These are phyloP conservation scores for Danio jaintianensis DNA, from an alignment of 2,797 vertebrate genomes.

Conservation along the genomic window DNA sequence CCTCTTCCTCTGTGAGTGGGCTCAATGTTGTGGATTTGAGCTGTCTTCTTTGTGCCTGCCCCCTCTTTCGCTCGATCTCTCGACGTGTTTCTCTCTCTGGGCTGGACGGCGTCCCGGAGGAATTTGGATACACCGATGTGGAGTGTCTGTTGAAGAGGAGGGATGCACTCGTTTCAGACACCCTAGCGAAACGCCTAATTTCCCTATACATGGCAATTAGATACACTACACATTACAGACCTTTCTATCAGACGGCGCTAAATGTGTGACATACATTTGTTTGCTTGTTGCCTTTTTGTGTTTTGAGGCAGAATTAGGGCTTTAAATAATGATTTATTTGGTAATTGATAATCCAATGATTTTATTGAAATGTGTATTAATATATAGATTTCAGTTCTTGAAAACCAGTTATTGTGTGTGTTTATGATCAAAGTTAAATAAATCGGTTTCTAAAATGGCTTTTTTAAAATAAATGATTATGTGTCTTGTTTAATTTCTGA, in stretches of 20 bases:
- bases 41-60: slow-evolving; percentile 30
- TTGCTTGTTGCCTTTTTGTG: neutral
- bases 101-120: slow-evolving; percentile 41
- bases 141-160: slow-evolving; percentile 38
- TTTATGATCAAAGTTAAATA: too few species aligned
- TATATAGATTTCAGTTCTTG: too few species aligned
- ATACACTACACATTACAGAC: slow-evolving; percentile 34
- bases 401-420: too few species aligned
- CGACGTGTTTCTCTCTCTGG: slow-evolving; percentile 13
- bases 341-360: slow-evolving; percentile 25
- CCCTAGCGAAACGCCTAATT: neutral
- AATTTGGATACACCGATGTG: slow-evolving; percentile 52
- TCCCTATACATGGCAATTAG: slow-evolving; percentile 28
- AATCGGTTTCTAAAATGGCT: too few species aligned
- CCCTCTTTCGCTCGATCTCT: slow-evolving; percentile 29
- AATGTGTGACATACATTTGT: neutral
- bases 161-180: slow-evolving; percentile 3
- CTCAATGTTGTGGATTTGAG: slow-evolving; percentile 34
- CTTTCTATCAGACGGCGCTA: slow-evolving; percentile 12
- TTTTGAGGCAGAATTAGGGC: neutral
- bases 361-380: neutral
- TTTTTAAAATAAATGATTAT: too few species aligned
- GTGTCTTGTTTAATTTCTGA: too few species aligned
- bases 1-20: slow-evolving; percentile 33
- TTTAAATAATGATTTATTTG: slow-evolving; percentile 30